Evolutionary conservation across 1,140 invertebrate species (phyloP).

Genomic region (Physella acuta): DNA sequence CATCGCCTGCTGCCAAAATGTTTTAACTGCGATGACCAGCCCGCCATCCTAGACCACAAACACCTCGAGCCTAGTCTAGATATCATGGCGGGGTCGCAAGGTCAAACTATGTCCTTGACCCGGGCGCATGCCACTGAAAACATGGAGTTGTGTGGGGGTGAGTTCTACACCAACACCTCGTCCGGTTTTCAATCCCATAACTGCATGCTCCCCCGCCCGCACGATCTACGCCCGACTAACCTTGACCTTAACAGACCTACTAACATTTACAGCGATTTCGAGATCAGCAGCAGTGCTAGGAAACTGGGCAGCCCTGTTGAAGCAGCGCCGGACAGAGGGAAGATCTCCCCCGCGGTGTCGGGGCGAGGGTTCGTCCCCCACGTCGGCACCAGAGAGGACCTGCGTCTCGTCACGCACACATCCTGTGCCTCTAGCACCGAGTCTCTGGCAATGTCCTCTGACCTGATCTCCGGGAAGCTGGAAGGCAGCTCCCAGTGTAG

Average conservation of each 20-base stretch:
- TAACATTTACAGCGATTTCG: not conserved
- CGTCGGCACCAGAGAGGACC: not conserved
- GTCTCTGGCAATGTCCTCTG: conserved; percentile 2
- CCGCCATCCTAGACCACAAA: not conserved
- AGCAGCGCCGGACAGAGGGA: not conserved
- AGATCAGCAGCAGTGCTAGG: not conserved
- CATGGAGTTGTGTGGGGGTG: not conserved
- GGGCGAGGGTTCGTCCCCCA: too few species aligned
- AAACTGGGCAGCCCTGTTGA: not conserved
- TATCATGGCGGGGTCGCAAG: not conserved
- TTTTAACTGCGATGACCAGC: not conserved
- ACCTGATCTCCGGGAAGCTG: not conserved
- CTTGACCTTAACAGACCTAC: not conserved
- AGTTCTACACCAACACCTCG: not conserved
- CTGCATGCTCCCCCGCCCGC: conserved; percentile 12
- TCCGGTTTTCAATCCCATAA: conserved; percentile 16
- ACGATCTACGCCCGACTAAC: conserved; percentile 1
- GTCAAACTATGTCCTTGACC: conserved; percentile 7
- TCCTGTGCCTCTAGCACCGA: not conserved
- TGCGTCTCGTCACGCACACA: not conserved
- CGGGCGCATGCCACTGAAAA: not conserved
- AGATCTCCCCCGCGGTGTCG: too few species aligned
- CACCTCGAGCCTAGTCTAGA: not conserved
- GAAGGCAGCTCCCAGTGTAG: conserved; percentile 17
- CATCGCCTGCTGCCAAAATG: conserved; percentile 4